These are phyloP conservation scores for Pseudococcus jackbeardsleyi DNA, from an alignment of 2,888 invertebrate genomes.

Conservation along the genomic window DNA sequence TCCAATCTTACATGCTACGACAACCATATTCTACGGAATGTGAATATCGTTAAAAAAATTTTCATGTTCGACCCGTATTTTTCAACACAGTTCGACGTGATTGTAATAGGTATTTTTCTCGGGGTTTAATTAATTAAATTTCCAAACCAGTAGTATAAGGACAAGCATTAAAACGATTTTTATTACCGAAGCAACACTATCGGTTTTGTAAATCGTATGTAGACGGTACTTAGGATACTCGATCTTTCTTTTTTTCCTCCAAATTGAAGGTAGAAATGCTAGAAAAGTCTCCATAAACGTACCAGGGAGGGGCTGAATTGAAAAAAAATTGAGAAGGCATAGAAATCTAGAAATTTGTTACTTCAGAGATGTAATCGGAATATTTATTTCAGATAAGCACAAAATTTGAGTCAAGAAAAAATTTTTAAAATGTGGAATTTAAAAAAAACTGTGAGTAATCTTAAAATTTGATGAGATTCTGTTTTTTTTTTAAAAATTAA, in stretches of 20 bases:
- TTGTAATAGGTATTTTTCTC: background rate
- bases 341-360: too few species aligned
- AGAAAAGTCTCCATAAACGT: background rate
- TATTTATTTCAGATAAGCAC: too few species aligned
- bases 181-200: background rate
- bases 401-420: too few species aligned
- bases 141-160: conserved; percentile 22
- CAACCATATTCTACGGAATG: conserved; percentile 43
- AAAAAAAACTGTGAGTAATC: too few species aligned
- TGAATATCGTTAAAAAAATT: conserved; percentile 30
- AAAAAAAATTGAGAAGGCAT: too few species aligned
- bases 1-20: background rate
- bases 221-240: background rate
- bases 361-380: too few species aligned
- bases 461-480: too few species aligned
- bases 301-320: too few species aligned
- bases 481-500: too few species aligned
- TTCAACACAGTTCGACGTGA: conserved; percentile 11
- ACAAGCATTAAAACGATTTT: conserved; percentile 32
- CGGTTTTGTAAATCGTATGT: background rate
- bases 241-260: too few species aligned
- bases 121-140: conserved; percentile 9
- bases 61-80: conserved; percentile 41
- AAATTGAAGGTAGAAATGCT: background rate
- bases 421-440: too few species aligned